Percentiles rank a stretch among this genome's conserved stretches.
phyloP scores from a whole-genome alignment of 2,113 vertebrate species.

The Charina bottae region DNA sequence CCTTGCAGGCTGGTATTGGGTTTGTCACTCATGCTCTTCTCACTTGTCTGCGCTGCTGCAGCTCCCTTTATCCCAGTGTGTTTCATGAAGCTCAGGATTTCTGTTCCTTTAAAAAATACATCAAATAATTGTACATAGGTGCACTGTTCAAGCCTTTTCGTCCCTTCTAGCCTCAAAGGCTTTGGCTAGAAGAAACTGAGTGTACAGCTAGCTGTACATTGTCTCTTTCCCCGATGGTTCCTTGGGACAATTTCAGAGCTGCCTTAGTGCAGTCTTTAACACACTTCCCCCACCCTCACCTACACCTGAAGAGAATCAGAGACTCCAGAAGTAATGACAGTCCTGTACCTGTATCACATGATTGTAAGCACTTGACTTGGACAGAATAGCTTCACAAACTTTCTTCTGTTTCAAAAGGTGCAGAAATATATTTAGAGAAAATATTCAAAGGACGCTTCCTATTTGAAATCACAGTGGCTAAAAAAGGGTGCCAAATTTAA shows the following conservation, averaged over 20 bases:
- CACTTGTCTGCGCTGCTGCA: neutral
- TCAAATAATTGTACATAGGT: neutral
- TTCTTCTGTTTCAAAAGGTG: neutral
- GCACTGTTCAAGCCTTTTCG: neutral
- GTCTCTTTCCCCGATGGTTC: neutral
- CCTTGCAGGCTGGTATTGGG: neutral
- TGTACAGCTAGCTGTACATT: neutral
- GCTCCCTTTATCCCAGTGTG: neutral
- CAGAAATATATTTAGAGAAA: no score
- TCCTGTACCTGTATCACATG: neutral
- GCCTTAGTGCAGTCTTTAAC: neutral
- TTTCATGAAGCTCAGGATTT: neutral
- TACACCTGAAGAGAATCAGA: neutral
- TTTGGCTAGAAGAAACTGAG: neutral
- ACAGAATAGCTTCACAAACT: neutral
- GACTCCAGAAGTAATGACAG: neutral
- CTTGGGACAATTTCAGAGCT: neutral
- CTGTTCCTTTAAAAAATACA: neutral
- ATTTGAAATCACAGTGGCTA: neutral
- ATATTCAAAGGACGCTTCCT: neutral
- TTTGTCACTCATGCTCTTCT: neutral
- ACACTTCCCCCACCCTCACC: no score
- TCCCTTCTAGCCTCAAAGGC: neutral
- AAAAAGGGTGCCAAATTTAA: neutral
- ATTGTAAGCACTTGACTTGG: neutral